Percentiles rank a stretch among this genome's conserved stretches.
Evolutionary conservation across 2,797 vertebrate species (phyloP).

Genomic region (Bryconaethiops microstoma): DNA sequence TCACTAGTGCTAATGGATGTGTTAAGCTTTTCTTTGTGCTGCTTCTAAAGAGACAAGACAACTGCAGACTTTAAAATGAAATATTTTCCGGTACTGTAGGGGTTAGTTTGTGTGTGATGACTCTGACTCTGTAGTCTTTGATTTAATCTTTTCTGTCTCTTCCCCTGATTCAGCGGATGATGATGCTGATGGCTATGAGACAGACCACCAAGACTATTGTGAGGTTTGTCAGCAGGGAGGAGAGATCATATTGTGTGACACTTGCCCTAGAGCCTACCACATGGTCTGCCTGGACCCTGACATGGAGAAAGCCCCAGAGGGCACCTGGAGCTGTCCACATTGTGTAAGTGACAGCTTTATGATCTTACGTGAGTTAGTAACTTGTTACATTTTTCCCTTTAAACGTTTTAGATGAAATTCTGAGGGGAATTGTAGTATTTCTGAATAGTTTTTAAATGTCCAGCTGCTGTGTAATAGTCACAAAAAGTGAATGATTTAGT

Average conservation of each 20-base stretch:
- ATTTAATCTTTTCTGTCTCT: neutral
- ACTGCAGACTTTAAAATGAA: neutral
- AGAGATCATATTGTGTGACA: conserved; percentile 98
- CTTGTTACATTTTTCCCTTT: too few relatives aligned
- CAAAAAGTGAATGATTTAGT: neutral
- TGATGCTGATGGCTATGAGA: conserved; percentile 95
- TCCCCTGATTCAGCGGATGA: conserved; percentile 72
- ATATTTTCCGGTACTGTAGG: neutral
- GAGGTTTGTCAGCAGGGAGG: conserved; percentile 99
- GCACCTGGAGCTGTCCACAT: conserved; percentile 98
- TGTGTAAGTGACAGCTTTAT: conserved; percentile 81
- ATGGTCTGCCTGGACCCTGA: conserved; percentile 99
- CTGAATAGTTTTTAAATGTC: neutral
- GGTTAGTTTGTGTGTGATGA: neutral
- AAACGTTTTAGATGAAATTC: too few relatives aligned
- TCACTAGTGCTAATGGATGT: too few relatives aligned
- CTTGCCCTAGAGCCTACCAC: conserved; percentile 96
- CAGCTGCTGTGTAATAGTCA: too few relatives aligned
- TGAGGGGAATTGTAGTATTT: too few relatives aligned
- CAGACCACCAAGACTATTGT: conserved; percentile 98
- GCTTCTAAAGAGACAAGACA: neutral
- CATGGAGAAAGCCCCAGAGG: conserved; percentile 98
- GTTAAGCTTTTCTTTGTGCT: neutral
- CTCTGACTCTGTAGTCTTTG: neutral
- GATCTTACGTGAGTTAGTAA: neutral